phyloP scores from a whole-genome alignment of 2,888 invertebrate species.

The Epistrophella euchroma region DNA sequence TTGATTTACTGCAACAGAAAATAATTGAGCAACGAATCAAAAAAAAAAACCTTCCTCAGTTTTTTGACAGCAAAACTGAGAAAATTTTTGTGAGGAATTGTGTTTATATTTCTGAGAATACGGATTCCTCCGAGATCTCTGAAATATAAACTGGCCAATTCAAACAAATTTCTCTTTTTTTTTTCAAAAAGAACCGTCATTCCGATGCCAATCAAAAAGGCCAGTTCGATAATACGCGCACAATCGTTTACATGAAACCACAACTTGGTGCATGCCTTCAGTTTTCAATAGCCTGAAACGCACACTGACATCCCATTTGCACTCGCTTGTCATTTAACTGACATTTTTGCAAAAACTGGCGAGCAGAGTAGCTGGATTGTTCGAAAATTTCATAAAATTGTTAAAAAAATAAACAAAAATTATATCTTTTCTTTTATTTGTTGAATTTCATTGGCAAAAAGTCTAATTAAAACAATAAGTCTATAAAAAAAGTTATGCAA shows the following conservation, averaged over 20 bases:
- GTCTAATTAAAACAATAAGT: slow-evolving; percentile 6
- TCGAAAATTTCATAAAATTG: slow-evolving; percentile 25
- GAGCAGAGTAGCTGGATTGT: not conserved
- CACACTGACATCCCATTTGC: not conserved
- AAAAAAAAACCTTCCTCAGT: no score
- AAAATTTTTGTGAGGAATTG: no score
- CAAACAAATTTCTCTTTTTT: no score
- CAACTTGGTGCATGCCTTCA: not conserved
- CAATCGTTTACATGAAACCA: not conserved
- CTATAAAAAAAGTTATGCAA: slow-evolving; percentile 79
- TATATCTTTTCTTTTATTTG: not conserved
- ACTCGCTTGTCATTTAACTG: slow-evolving; percentile 48
- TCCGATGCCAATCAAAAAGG: no score
- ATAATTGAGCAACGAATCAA: no score
- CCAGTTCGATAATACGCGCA: no score
- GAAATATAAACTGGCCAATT: no score
- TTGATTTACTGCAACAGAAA: no score
- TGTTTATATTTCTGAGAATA: no score
- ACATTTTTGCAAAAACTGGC: slow-evolving; percentile 33
- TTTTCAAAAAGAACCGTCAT: no score
- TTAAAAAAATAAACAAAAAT: not conserved
- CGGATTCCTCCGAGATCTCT: no score
- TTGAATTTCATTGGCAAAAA: slow-evolving; percentile 7
- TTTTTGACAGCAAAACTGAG: no score
- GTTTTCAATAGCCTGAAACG: slow-evolving; percentile 9